Conservation (phyloP, 2,888 invertebrate genomes). For the Melipona bicolor region DNA sequence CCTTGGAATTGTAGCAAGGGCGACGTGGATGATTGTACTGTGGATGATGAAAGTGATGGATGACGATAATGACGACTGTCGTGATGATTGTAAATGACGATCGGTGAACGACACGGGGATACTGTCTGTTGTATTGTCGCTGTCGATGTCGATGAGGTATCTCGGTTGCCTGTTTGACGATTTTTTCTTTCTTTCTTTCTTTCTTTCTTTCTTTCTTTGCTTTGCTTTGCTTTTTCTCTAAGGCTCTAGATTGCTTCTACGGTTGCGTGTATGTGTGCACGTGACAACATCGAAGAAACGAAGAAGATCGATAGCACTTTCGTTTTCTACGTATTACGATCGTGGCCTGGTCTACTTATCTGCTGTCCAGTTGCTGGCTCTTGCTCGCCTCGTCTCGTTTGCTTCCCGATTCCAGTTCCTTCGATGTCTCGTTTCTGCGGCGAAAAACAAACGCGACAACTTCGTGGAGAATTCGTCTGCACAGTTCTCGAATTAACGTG, state of each 20-base stretch:
- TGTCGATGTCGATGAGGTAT: conserved; percentile 53
- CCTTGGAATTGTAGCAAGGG: conserved; percentile 29
- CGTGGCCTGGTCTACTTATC: conserved; percentile 75
- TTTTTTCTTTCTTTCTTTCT: not conserved
- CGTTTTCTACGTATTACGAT: conserved; percentile 64
- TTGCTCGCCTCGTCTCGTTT: conserved; percentile 23
- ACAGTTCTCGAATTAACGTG: not conserved
- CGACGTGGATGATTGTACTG: conserved; percentile 39
- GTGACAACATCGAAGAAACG: conserved; percentile 77
- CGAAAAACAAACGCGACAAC: conserved; percentile 4
- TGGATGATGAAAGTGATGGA: conserved; percentile 42
- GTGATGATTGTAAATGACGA: conserved; percentile 43
- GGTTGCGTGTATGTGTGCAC: conserved; percentile 70
- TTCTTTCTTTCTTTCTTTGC: not conserved
- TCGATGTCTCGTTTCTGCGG: conserved; percentile 45
- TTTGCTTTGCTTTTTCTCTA: conserved; percentile 55
- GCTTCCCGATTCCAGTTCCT: conserved; percentile 32
- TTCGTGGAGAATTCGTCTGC: not conserved
- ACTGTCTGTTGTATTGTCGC: conserved; percentile 60
- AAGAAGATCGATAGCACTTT: conserved; percentile 58
- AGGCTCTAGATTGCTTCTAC: conserved; percentile 73
- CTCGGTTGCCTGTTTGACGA: conserved; percentile 43
- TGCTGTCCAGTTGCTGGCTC: conserved; percentile 66
- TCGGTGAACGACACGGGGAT: conserved; percentile 50
- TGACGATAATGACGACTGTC: conserved; percentile 41